Base-by-base conservation (phyloP, 2,113 vertebrate species). In the Phycodurus eques region DNA sequence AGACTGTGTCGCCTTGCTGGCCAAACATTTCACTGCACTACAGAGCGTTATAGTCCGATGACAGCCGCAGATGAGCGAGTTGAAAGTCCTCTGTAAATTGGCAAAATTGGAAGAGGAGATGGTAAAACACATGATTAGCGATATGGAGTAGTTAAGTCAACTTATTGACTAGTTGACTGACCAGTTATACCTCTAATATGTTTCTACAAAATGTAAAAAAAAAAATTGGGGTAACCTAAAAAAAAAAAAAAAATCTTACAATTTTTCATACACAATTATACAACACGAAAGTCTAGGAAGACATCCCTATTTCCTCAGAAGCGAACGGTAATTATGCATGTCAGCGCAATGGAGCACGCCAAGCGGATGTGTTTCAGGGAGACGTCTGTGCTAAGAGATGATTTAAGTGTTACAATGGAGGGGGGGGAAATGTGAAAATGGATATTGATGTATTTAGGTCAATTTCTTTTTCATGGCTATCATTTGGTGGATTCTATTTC, bases 371-470 rank as follows among this genome's bases (percentile, higher is more conserved):
- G 71, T 67, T 87, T 87, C 74, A 78, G 31, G 78, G 83, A 84
- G 74, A 59, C 67, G 73, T 72, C 67, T 83, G 68, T 81, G 84
- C 33, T 86, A 80, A 84, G 74, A 43, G 68, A 60, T 75, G 78
- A 88, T 82, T 76, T 84, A 78, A 49, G 49, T 68, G 67, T 49
- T 54, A 49, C 22, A 35, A 39, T 39, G 49, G 46, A n/a, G 17
- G 5, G 71, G 42, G 68, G 82, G 85, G 83, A 20, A 17, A 17
- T 31, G 64, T 75, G 79, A 78, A 89, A 90, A 88, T 83, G 90
- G 86, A 87, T 90, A 82, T 85, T 85, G 87, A 92, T 90, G 87
- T 90, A 92, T 93, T 89, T 92, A 83, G 91, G 90, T 92, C 91
- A 89, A 79, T 89, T 88, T 89, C 81, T 86, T 33, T 57, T 88